Evolutionary conservation across 2,113 vertebrate species (phyloP).

Genomic region (Hippocampus zosterae): DNA sequence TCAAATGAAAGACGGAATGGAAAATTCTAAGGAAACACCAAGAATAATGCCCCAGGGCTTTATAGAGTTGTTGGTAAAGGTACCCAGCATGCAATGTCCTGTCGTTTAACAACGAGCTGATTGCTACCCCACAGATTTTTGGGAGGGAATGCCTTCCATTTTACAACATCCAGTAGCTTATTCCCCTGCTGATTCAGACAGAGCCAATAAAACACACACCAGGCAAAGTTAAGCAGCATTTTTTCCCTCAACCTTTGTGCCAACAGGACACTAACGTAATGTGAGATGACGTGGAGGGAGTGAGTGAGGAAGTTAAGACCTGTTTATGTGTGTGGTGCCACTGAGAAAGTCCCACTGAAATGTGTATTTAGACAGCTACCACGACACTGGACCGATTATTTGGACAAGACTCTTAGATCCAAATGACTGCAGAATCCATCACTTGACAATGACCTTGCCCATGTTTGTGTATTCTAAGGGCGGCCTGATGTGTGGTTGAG

Average conservation of each 20-base stretch:
- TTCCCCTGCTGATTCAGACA: conserved; percentile 65
- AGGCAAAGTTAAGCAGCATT: conserved; percentile 9
- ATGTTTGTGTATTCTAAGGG: not conserved
- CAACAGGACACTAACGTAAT: not conserved
- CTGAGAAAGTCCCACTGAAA: conserved; percentile 34
- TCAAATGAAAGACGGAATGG: conserved; percentile 18
- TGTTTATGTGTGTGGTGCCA: conserved; percentile 3
- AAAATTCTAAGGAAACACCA: conserved; percentile 45
- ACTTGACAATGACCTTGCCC: conserved; percentile 6
- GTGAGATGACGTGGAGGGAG: not conserved
- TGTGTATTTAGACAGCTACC: conserved; percentile 63
- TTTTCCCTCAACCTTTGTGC: not conserved
- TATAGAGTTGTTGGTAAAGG: conserved; percentile 40
- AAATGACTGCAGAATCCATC: conserved; percentile 30
- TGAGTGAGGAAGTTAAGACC: not conserved
- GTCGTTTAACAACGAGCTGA: conserved; percentile 53
- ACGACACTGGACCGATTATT: conserved; percentile 56
- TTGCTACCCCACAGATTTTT: conserved; percentile 40
- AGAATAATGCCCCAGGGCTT: conserved; percentile 14
- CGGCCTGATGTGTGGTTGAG: not conserved
- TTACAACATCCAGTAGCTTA: conserved; percentile 67
- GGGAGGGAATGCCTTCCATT: conserved; percentile 55
- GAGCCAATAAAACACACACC: conserved; percentile 59
- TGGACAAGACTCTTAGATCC: conserved; percentile 49
- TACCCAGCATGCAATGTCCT: conserved; percentile 54